A percentile compares a stretch with the other conserved stretches of the same genome.
phyloP scores from a whole-genome alignment of 2,888 invertebrate species.

The Acanthopleura granulata region DNA sequence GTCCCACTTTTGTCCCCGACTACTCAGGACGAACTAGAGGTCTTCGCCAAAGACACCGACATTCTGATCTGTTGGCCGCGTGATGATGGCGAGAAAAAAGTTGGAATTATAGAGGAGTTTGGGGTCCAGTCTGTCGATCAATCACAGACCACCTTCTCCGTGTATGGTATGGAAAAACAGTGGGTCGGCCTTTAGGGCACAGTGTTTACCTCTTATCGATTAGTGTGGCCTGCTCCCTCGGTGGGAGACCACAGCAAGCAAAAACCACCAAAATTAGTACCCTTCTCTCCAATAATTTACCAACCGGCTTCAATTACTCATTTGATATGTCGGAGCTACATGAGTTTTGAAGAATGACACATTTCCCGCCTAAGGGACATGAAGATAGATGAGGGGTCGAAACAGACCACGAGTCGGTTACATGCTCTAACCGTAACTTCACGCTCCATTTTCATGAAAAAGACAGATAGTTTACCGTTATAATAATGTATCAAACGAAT shows the following conservation, averaged over 20 bases:
- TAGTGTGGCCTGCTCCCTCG: background rate
- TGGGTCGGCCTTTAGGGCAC: background rate
- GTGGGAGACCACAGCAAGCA: constrained; percentile 16
- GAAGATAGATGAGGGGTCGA: too few species aligned
- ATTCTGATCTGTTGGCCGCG: background rate
- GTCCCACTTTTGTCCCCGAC: background rate
- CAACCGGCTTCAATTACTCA: constrained; percentile 9
- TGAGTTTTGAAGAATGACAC: constrained; percentile 12
- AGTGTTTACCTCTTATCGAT: constrained; percentile 13
- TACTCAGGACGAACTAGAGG: background rate
- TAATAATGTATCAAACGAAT: too few species aligned
- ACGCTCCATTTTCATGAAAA: too few species aligned
- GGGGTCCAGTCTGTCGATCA: background rate
- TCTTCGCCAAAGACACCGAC: background rate
- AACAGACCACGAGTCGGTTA: too few species aligned
- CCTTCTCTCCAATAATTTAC: constrained; percentile 2
- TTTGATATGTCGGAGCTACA: constrained; percentile 11
- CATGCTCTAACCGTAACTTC: too few species aligned
- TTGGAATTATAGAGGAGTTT: constrained; percentile 7
- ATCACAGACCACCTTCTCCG: background rate
- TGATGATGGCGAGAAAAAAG: constrained; percentile 7
- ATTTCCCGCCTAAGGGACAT: background rate
- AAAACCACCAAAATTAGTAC: constrained; percentile 17
- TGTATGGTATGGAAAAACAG: constrained; percentile 10
- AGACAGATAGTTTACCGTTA: too few species aligned